These are phyloP conservation scores for Pseudobourletiella spinata DNA, from an alignment of 1,140 invertebrate genomes.

Conservation along the genomic window DNA sequence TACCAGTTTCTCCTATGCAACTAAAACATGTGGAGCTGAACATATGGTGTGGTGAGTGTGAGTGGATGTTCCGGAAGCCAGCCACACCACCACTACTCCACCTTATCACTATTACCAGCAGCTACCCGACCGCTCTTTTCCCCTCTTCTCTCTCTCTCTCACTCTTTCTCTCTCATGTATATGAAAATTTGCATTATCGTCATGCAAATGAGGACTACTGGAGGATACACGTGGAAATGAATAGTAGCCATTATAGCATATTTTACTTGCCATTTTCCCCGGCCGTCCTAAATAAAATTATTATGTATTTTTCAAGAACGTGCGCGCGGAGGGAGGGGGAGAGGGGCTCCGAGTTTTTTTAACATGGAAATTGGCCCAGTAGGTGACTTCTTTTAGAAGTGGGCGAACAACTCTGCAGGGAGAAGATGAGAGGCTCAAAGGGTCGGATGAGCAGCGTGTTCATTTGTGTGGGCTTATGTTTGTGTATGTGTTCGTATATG, in stretches of 20 bases:
- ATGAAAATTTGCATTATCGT: neutral
- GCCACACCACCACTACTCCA: no score
- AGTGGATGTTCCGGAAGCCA: no score
- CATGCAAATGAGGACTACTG: neutral
- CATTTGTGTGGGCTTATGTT: no score
- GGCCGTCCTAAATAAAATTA: neutral
- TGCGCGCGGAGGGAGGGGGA: neutral
- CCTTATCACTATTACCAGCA: no score
- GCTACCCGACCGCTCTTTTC: no score
- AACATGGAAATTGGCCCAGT: neutral
- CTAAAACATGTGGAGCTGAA: no score
- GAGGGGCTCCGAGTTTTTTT: neutral
- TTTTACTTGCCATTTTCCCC: neutral
- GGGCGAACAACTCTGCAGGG: neutral
- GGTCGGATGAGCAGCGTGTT: neutral
- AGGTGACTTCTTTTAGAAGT: neutral
- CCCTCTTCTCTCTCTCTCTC: no score
- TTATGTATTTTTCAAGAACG: neutral
- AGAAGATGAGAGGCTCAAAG: neutral
- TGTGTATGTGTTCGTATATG: no score
- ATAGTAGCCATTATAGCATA: neutral
- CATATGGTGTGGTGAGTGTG: no score
- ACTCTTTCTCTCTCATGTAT: no score
- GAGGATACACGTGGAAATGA: neutral
- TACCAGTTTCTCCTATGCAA: no score